Base-by-base conservation (phyloP, 30 jellyfish, hydroid and myxozoan genomes). In the Cassiopea andromeda region DNA sequence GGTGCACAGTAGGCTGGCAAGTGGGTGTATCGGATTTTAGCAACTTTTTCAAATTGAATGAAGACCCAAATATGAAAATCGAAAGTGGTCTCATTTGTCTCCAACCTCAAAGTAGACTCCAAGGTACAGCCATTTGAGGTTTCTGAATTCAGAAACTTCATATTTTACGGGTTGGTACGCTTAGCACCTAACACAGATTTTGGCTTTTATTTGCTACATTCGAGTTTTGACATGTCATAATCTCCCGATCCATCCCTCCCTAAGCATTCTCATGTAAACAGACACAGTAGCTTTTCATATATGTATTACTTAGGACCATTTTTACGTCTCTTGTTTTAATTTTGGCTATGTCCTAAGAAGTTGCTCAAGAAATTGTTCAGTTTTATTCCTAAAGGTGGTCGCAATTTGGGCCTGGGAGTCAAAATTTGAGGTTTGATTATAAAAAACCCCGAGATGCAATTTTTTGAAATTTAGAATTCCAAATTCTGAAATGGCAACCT, bases 81-180 rank as follows among this genome's bases (percentile, higher is more conserved):
- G 19, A 73, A 14, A 73, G 19, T 73, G 81, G 81, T 13, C 81
- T 73, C 81, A 73, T 73, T 73, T 73, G 81, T 73, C 81, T 73
- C 44, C 81, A 7, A 44, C 16, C 81, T 73, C 81, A 7, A 73
- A 73, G 3, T 73, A 44, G 16, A 8, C 19, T 58, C 44, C 81
- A 73, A 73, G 81, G 19, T 14, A 73, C 19, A 27, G 46, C 81
- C 44, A 27, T 73, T 73, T 73, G 57, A 73, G 19, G 81, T 73
- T 73, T 16, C 0, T 27, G 58, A 73, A 73, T 73, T 73, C 44
- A 8, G 81, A 19, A 73, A 8, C 44, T 73, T 73, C 4, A 58
- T 58, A 64, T 64, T 64, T 64, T 64, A 14, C 73, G 5, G 43
- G 43, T 2, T 13, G 6, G 15, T 7, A 14, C 19, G 15, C 19